Conservation (phyloP, 2,113 vertebrate species). For the Pituophis catenifer region DNA sequence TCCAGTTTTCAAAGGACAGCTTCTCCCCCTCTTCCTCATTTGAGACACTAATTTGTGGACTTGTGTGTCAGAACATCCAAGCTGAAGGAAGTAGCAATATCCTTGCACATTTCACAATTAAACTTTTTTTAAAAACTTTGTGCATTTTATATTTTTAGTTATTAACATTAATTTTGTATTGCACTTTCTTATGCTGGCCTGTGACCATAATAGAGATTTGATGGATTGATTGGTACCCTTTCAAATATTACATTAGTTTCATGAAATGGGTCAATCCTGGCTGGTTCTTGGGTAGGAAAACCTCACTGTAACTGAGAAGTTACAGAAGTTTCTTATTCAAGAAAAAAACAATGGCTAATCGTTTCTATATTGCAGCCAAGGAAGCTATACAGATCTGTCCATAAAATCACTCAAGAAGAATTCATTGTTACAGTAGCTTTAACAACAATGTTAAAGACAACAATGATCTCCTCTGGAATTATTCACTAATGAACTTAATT, state of each 20-base stretch:
- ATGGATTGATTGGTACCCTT: neutral
- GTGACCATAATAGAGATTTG: neutral
- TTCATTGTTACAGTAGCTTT: neutral
- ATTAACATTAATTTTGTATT: neutral
- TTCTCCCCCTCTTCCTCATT: neutral
- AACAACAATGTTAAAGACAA: neutral
- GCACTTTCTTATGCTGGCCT: neutral
- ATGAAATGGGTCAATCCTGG: neutral
- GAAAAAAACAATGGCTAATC: neutral
- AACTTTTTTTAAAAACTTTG: neutral
- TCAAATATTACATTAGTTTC: neutral
- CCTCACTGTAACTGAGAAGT: neutral
- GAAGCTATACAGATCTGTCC: neutral
- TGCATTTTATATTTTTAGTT: neutral
- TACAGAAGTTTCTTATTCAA: neutral
- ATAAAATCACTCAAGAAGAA: neutral
- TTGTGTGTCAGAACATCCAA: neutral
- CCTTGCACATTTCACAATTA: neutral
- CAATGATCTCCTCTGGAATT: neutral
- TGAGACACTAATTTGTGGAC: neutral
- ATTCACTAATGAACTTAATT: neutral
- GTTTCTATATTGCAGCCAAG: neutral
- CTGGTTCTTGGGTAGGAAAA: neutral
- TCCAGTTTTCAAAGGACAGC: neutral
- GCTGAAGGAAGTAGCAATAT: neutral